Percentiles rank a stretch among this genome's conserved stretches.
phyloP scores from a whole-genome alignment of 2,888 invertebrate species.

The Oligia strigilis region DNA sequence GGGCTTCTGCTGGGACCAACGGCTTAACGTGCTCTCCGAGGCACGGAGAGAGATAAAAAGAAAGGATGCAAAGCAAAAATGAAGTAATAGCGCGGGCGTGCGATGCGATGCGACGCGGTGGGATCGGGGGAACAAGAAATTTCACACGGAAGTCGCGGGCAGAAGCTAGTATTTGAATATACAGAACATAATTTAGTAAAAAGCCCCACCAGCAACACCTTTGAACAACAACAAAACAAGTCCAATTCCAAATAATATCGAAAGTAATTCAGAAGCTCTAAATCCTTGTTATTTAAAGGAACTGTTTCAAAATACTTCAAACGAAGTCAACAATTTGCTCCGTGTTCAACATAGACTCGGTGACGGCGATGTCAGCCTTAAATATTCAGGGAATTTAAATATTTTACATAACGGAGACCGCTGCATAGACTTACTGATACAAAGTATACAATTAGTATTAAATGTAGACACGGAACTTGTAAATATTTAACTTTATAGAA shows the following conservation, averaged over 20 bases:
- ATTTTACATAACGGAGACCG: conserved; percentile 64
- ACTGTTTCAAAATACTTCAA: conserved; percentile 55
- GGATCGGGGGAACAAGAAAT: no score
- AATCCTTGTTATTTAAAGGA: conserved; percentile 49
- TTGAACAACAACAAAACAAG: conserved; percentile 31
- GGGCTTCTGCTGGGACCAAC: no score
- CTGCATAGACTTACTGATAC: conserved; percentile 63
- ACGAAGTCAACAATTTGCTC: conserved; percentile 60
- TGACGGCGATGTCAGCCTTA: conserved; percentile 39
- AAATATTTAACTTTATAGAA: conserved; percentile 69
- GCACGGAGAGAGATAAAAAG: no score
- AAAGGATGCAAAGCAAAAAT: no score
- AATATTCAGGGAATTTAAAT: conserved; percentile 66
- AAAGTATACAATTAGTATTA: conserved; percentile 72
- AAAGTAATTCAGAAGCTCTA: conserved; percentile 41
- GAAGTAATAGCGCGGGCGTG: no score
- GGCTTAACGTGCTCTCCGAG: no score
- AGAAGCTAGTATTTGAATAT: no score
- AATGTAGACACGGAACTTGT: conserved; percentile 67
- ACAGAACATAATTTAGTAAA: not conserved
- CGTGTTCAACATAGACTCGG: conserved; percentile 53
- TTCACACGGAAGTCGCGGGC: no score
- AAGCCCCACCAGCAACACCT: conserved; percentile 10
- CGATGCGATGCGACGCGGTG: no score
- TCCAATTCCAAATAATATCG: conserved; percentile 30